Conservation (phyloP, 2,888 invertebrate species). For the Plagiodera versicolora region DNA sequence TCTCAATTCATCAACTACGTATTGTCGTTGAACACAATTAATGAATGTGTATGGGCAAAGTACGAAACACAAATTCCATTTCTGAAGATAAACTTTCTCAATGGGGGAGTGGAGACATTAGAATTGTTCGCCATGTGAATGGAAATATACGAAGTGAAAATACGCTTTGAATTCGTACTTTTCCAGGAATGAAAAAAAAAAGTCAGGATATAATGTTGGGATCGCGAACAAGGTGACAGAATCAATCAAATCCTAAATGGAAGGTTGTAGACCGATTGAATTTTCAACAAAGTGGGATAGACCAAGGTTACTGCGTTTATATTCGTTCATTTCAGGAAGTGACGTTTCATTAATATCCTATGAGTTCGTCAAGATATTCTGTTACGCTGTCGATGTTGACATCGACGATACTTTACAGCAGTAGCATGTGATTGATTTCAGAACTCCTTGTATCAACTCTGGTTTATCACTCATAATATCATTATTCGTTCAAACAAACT, state of each 20-base stretch:
- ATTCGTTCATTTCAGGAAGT: slow-evolving; percentile 16
- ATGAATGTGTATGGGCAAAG: not conserved
- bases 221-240: slow-evolving; percentile 23
- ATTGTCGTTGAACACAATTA: not conserved
- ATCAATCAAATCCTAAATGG: slow-evolving; percentile 34
- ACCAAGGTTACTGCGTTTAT: slow-evolving; percentile 26
- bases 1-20: not conserved
- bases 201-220: not conserved
- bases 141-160: slow-evolving; percentile 7
- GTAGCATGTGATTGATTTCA: no score
- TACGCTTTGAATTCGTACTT: not conserved
- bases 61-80: not conserved
- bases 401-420: no score
- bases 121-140: not conserved
- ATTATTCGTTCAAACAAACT: no score
- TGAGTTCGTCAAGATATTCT: not conserved
- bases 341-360: not conserved
- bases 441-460: no score
- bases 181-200: not conserved
- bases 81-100: not conserved
- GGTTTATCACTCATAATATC: no score
- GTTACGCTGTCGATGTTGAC: no score
- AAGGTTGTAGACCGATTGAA: slow-evolving; percentile 30
- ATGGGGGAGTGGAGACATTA: not conserved
- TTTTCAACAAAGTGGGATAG: slow-evolving; percentile 22